Conservation (phyloP, 2,888 invertebrate genomes). For the Periphyllus acericola region DNA sequence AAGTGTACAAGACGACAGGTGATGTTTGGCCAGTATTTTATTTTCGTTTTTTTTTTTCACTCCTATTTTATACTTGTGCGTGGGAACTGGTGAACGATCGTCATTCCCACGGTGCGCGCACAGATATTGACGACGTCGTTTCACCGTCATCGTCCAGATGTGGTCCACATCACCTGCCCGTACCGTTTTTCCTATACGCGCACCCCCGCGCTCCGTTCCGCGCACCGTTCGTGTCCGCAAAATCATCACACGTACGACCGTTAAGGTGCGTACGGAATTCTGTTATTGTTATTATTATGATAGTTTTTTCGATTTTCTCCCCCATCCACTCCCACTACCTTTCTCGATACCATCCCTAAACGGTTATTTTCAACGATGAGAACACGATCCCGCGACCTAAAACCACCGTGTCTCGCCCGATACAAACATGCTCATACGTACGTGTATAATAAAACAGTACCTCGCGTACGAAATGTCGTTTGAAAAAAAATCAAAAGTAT, state of each 20-base stretch:
- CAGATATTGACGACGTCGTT: conserved; percentile 48
- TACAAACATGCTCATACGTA: not conserved
- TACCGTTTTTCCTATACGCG: conserved; percentile 34
- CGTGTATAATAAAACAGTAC: not conserved
- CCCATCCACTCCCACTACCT: not conserved
- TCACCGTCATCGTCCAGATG: conserved; percentile 61
- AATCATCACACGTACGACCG: conserved; percentile 41
- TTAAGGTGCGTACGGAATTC: conserved; percentile 44
- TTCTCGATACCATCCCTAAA: not conserved
- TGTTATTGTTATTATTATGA: conserved; percentile 42
- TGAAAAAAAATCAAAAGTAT: conserved; percentile 23
- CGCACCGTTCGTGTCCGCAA: conserved; percentile 11
- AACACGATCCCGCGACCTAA: conserved; percentile 11
- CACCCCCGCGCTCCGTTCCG: not conserved
- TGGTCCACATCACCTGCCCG: conserved; percentile 58
- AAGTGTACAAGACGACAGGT: conserved; percentile 48
- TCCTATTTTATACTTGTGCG: conserved; percentile 35
- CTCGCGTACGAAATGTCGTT: conserved; percentile 12
- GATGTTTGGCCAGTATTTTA: conserved; percentile 59
- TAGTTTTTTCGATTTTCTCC: conserved; percentile 24
- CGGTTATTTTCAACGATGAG: conserved; percentile 22
- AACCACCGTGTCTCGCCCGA: conserved; percentile 19
- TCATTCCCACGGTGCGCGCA: conserved; percentile 54
- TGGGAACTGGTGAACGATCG: conserved; percentile 61
- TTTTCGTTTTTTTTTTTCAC: conserved; percentile 21